Evolutionary conservation across 2,113 vertebrate species (phyloP), one percentile per base, ranked within the genome.

Genomic region (Stigmatopora nigra): DNA sequence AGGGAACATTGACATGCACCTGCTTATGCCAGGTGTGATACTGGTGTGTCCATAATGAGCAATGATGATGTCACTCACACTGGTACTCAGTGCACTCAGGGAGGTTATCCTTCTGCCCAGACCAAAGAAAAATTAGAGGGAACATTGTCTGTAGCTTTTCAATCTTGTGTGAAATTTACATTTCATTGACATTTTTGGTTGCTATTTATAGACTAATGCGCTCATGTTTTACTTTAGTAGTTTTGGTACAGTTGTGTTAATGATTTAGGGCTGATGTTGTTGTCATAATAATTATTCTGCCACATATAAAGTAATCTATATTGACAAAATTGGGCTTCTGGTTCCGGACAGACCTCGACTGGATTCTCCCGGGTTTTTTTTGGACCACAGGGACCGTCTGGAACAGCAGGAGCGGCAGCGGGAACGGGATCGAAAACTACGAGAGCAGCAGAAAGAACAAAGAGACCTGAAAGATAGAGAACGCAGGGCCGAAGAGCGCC

Each of bases 391-490:
- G 84, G 97, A 99, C 79, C 93, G 97, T 4, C 84, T 99, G 70
- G 97, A 99, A 86, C 97, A 99, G 61, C 79, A 94, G 0, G 97
- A 99, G 69, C 88, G 97, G 4, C 93, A 95, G 74, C 89, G 97
- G 0, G 93, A 95, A 68, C 88, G 94, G 1, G 97, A 98, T 69
- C 85, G 97, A 5, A 98, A 98, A 75, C 79, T 96, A 67, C 88
- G 96, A 1, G 96, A 99, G 59, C 95, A 97, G 77, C 88, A 97
- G 67, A 97, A 98, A 75, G 95, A 98, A 3, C 94, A 96, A 51
- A 87, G 94, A 5, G 95, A 98, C 36, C 89, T 92, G 12, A 97
- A 98, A 52, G 96, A 98, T 56, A 72, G 96, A 0, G 95, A 97
- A 44, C 91, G 95, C 56, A 86, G 95, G 63, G 92, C 90, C 0